phyloP scores from a whole-genome alignment of 2,797 vertebrate genomes.

The Ataeniobius toweri region DNA sequence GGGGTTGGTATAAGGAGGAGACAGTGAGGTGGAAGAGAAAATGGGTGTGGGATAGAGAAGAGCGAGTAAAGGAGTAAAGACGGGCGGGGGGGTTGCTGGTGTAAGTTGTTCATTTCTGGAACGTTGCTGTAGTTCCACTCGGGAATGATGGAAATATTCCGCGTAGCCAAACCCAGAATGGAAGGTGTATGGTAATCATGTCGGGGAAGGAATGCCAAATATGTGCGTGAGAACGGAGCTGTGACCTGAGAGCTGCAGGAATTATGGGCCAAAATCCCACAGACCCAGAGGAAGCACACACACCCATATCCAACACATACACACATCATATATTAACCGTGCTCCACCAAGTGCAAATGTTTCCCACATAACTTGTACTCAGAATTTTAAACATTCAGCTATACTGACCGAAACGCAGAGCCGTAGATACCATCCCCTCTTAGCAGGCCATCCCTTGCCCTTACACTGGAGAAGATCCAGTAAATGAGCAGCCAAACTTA shows the following conservation, averaged over 20 bases:
- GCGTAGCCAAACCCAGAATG: conserved; percentile 82
- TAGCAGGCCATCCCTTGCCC: conserved; percentile 41
- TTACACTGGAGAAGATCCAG: conserved; percentile 1
- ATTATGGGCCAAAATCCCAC: conserved; percentile 86
- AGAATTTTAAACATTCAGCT: conserved; percentile 68
- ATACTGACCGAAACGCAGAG: conserved; percentile 58
- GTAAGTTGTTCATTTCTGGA: conserved; percentile 74
- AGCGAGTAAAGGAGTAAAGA: conserved; percentile 54
- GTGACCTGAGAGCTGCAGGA: conserved; percentile 86
- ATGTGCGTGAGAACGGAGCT: conserved; percentile 85
- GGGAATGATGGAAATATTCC: conserved; percentile 84
- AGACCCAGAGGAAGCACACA: conserved; percentile 85
- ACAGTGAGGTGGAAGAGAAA: conserved; percentile 56
- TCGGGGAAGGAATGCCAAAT: conserved; percentile 85
- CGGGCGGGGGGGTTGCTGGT: conserved; percentile 28
- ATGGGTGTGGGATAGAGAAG: conserved; percentile 57
- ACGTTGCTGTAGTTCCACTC: conserved; percentile 74
- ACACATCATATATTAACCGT: conserved; percentile 77
- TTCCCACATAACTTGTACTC: conserved; percentile 69
- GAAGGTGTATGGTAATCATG: conserved; percentile 86
- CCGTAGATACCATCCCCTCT: conserved; percentile 40
- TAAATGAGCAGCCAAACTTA: neutral
- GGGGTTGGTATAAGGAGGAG: conserved; percentile 53
- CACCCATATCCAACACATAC: conserved; percentile 80
- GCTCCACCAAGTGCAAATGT: conserved; percentile 73